Conservation (phyloP, 2,113 vertebrate genomes). For the Pomatostomus ruficeps region DNA sequence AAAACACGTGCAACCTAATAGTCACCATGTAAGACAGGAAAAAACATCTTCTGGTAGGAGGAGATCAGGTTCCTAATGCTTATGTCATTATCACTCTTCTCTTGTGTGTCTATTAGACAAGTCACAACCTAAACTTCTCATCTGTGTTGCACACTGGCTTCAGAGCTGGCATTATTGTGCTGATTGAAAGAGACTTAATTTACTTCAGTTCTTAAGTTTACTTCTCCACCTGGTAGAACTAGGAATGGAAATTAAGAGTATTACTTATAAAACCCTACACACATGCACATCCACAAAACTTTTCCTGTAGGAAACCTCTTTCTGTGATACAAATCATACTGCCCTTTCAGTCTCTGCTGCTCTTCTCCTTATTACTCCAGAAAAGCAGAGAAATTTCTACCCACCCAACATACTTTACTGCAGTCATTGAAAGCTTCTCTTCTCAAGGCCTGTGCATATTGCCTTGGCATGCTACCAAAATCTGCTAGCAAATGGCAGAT, state of each 20-base stretch:
- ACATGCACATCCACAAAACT: background rate
- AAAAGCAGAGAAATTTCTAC: background rate
- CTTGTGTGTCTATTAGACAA: background rate
- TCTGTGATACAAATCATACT: rapidly evolving
- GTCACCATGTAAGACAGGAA: background rate
- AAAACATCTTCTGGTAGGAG: background rate
- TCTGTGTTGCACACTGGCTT: background rate
- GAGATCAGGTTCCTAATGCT: background rate
- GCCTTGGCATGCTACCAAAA: slow-evolving; percentile 12
- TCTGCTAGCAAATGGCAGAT: slow-evolving; percentile 57
- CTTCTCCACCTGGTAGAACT: background rate
- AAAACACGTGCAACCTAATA: background rate
- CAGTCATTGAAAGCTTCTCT: background rate
- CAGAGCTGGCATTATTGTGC: background rate
- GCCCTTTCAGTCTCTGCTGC: background rate
- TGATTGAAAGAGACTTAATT: background rate
- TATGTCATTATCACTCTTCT: background rate
- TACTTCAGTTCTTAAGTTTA: background rate
- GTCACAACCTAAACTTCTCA: background rate
- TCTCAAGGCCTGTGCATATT: background rate
- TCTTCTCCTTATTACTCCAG: background rate
- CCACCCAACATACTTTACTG: background rate
- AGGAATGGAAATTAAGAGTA: background rate
- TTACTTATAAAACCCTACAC: background rate
- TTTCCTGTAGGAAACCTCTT: background rate